Percentiles rank a stretch among this genome's conserved stretches.
phyloP scores from a whole-genome alignment of 2,113 vertebrate genomes.

The Festucalex cinctus region DNA sequence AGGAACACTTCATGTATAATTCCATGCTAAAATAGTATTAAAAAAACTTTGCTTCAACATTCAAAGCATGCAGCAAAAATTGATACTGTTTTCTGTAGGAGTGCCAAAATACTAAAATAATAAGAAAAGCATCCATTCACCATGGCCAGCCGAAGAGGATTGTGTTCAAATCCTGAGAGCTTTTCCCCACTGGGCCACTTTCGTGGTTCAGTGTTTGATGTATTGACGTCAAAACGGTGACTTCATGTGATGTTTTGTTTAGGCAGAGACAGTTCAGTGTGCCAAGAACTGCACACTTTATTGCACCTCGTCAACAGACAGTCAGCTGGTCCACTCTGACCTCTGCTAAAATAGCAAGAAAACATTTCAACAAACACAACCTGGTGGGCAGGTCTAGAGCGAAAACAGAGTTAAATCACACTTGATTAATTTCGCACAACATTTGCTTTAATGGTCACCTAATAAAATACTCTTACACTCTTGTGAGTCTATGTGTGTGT shows the following conservation, averaged over 20 bases:
- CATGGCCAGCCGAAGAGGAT: no score
- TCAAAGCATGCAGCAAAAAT: neutral
- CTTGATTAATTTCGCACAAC: constrained; percentile 55
- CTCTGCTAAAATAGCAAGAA: constrained; percentile 53
- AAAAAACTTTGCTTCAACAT: neutral
- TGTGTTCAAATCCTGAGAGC: no score
- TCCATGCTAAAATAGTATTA: no score
- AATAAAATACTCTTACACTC: constrained; percentile 47
- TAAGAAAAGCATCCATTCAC: no score
- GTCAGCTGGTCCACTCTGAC: constrained; percentile 31
- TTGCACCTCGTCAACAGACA: constrained; percentile 16
- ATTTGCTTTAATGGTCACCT: constrained; percentile 59
- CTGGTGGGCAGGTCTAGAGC: neutral
- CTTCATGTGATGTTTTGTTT: constrained; percentile 10
- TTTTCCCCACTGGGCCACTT: neutral
- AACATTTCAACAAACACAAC: constrained; percentile 46
- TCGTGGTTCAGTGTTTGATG: neutral
- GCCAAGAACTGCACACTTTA: constrained; percentile 24
- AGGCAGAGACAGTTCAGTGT: neutral
- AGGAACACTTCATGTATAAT: no score
- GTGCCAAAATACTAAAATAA: no score
- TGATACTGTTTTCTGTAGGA: no score
- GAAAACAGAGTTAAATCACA: constrained; percentile 44
- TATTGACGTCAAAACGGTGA: neutral
- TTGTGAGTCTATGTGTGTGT: constrained; percentile 15